These are phyloP conservation scores for Pyralis farinalis DNA, from an alignment of 2,888 invertebrate species.

Conservation along the genomic window DNA sequence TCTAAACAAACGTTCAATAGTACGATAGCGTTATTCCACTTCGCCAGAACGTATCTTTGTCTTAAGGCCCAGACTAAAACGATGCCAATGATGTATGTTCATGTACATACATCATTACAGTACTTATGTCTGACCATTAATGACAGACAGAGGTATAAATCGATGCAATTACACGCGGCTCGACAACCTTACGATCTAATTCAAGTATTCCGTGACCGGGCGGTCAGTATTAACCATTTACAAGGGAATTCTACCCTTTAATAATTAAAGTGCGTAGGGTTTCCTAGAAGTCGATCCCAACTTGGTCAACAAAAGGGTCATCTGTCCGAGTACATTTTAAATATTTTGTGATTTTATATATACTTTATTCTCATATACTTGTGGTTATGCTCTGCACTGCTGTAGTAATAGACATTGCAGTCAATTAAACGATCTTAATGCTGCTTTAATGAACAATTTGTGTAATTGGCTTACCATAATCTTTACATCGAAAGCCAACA, in stretches of 20 bases:
- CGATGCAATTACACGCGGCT: conserved; percentile 48
- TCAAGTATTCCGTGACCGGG: conserved; percentile 65
- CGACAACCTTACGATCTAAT: conserved; percentile 54
- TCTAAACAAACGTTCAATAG: no score
- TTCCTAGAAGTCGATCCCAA: conserved; percentile 42
- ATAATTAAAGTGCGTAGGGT: conserved; percentile 59
- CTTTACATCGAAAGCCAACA: no score
- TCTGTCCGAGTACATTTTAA: conserved; percentile 44
- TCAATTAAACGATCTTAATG: no score
- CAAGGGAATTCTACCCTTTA: conserved; percentile 62
- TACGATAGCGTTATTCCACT: no score
- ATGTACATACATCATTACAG: no score
- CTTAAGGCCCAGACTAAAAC: conserved; percentile 15
- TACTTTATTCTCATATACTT: no score
- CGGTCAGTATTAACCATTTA: conserved; percentile 57
- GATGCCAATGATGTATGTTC: conserved; percentile 23
- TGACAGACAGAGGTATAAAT: conserved; percentile 45
- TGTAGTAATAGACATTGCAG: no score
- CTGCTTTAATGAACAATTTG: no score
- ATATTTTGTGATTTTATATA: no score
- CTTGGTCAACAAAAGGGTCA: conserved; percentile 28
- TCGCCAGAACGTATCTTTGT: no score
- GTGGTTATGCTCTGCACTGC: no score
- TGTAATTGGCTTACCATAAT: no score
- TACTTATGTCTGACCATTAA: conserved; percentile 36